Percentiles rank a stretch among this genome's conserved stretches.
These are phyloP conservation scores for Heliopora coerulea DNA, from an alignment of 92 coral and sea anemone genomes.

Conservation along the genomic window DNA sequence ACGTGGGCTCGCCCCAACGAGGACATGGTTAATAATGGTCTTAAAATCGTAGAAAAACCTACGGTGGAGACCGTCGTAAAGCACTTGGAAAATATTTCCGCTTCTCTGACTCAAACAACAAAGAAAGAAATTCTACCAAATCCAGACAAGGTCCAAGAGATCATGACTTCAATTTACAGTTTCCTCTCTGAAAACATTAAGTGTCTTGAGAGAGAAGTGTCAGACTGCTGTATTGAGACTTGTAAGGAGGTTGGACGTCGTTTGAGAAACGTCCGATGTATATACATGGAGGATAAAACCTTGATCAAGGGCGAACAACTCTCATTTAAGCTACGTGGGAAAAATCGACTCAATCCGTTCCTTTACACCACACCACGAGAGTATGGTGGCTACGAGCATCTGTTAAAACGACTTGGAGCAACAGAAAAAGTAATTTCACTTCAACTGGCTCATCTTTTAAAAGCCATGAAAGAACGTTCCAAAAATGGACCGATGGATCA, in stretches of 20 bases:
- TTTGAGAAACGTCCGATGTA: conserved; percentile 12
- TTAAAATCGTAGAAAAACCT: conserved; percentile 51
- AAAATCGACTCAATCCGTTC: conserved; percentile 59
- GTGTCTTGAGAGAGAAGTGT: not conserved
- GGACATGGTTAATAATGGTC: conserved; percentile 7
- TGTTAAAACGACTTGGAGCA: conserved; percentile 58
- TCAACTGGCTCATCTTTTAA: conserved; percentile 65
- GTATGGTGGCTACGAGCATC: conserved; percentile 43
- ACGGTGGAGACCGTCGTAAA: conserved; percentile 49
- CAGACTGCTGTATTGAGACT: conserved; percentile 19
- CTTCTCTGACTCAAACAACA: conserved; percentile 22
- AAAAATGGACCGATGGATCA: conserved; percentile 36
- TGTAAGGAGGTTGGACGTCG: conserved; percentile 55
- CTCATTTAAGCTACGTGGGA: conserved; percentile 44
- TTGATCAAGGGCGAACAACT: conserved; percentile 55
- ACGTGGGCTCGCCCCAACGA: conserved; percentile 42
- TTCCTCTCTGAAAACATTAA: conserved; percentile 39
- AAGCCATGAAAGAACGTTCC: conserved; percentile 42
- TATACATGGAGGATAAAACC: conserved; percentile 8
- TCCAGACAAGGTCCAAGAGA: conserved; percentile 10
- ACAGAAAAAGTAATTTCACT: conserved; percentile 43
- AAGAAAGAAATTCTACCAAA: not conserved
- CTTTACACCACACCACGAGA: conserved; percentile 55
- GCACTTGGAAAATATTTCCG: conserved; percentile 54
- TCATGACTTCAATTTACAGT: conserved; percentile 59